These are phyloP conservation scores for Saccopteryx leptura DNA, from an alignment of 2,113 vertebrate species.

Conservation along the genomic window DNA sequence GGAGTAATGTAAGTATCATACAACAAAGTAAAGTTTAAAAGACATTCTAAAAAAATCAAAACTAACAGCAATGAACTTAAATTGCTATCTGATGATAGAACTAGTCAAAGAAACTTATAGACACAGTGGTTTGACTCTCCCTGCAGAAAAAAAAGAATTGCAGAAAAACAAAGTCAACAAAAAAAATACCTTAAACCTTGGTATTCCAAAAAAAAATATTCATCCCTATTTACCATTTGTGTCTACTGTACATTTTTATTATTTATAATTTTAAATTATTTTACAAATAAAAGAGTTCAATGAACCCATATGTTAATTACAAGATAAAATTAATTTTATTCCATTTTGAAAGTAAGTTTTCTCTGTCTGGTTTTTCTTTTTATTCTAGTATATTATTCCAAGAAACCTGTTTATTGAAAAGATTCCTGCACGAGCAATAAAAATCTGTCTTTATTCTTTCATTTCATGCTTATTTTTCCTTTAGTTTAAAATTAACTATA, in stretches of 20 bases:
- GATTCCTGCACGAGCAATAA: neutral
- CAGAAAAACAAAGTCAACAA: neutral
- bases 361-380: neutral
- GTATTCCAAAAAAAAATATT: neutral
- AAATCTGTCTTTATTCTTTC: neutral
- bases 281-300: neutral
- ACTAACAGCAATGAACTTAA: neutral
- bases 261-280: neutral
- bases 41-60: neutral
- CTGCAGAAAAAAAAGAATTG: neutral
- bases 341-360: neutral
- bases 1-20: neutral
- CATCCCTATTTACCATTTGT: neutral
- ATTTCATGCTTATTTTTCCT: neutral
- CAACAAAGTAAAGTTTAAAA: neutral
- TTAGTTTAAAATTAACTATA: neutral
- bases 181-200: neutral
- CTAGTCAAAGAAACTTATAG: neutral
- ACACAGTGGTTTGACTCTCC: neutral
- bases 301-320: neutral
- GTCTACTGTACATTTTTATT: neutral
- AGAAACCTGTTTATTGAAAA: neutral
- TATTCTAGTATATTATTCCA: neutral
- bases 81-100: neutral
- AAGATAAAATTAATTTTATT: constrained; percentile 2